Evolutionary conservation across 1,140 invertebrate species (phyloP).

Genomic region (Harlomillsia oculata): DNA sequence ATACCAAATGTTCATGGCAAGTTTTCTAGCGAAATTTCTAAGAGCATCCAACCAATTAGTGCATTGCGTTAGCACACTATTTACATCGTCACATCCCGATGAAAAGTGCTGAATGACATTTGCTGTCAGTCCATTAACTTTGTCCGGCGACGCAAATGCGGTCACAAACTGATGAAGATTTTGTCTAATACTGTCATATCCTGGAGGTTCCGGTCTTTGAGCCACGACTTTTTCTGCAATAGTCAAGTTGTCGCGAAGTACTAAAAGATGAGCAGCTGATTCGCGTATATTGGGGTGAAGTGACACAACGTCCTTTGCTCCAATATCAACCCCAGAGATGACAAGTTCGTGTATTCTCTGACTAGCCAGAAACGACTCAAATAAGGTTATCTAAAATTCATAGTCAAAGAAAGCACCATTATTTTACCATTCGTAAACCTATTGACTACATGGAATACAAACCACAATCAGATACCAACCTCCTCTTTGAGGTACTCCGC

Average conservation of each 20-base stretch:
- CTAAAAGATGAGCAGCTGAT: conserved; percentile 38
- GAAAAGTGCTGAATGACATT: neutral
- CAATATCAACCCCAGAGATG: conserved; percentile 13
- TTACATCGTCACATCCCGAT: neutral
- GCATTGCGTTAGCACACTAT: conserved; percentile 33
- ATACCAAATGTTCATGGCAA: conserved; percentile 48
- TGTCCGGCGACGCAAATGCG: conserved; percentile 18
- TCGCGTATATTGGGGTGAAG: conserved; percentile 39
- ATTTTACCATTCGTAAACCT: neutral
- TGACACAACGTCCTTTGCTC: neutral
- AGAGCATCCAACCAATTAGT: conserved; percentile 49
- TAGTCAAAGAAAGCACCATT: neutral
- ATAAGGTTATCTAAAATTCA: conserved; percentile 20
- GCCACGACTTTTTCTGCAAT: conserved; percentile 44
- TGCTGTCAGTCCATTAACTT: conserved; percentile 22
- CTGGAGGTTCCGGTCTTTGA: conserved; percentile 46
- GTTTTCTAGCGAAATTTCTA: conserved; percentile 47
- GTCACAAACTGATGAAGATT: conserved; percentile 36
- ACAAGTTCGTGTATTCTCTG: conserved; percentile 17
- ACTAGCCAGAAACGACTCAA: conserved; percentile 14
- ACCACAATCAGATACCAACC: conserved; percentile 3
- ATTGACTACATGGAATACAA: neutral
- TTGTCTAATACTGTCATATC: conserved; percentile 45
- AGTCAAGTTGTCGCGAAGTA: conserved; percentile 39
- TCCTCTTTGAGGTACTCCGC: conserved; percentile 18